A percentile compares a stretch with the other conserved stretches of the same genome.
These are phyloP conservation scores for Drosophila littoralis DNA, from an alignment of 1,140 invertebrate genomes.

Conservation along the genomic window DNA sequence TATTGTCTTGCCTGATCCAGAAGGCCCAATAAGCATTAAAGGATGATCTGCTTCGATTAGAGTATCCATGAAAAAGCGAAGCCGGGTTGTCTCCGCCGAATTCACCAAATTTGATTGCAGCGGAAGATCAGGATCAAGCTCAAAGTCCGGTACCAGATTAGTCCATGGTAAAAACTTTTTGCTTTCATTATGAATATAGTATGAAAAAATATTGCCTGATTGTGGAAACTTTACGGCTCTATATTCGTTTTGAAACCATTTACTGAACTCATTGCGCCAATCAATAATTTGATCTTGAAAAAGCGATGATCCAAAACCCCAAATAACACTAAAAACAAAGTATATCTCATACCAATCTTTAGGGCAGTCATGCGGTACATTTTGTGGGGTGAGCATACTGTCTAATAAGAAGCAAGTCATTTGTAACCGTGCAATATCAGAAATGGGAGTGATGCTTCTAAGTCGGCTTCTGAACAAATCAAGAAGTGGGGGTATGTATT, in stretches of 20 bases:
- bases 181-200: conserved; percentile 93
- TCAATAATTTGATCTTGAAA: conserved; percentile 95
- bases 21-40: conserved; percentile 95
- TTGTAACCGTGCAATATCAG: conserved; percentile 94
- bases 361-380: conserved; percentile 93
- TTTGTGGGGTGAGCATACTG: conserved; percentile 91
- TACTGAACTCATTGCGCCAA: conserved; percentile 95
- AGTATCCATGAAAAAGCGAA: conserved; percentile 95
- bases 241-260: conserved; percentile 92
- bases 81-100: conserved; percentile 94
- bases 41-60: conserved; percentile 92
- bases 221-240: conserved; percentile 95
- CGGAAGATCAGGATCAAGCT: conserved; percentile 94
- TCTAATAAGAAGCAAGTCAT: conserved; percentile 95
- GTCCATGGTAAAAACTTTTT: conserved; percentile 95
- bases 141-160: conserved; percentile 91
- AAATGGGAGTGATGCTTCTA: conserved; percentile 95
- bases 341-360: conserved; percentile 98
- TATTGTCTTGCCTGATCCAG: conserved; percentile 94
- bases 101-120: conserved; percentile 93
- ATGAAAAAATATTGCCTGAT: conserved; percentile 93
- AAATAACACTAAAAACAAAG: conserved; percentile 95
- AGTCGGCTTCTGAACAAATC: conserved; percentile 91
- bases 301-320: conserved; percentile 96
- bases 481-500: conserved; percentile 93